Percentiles rank a stretch among this genome's conserved stretches.
phyloP scores from a whole-genome alignment of 2,113 vertebrate species.

The Burhinus bistriatus region DNA sequence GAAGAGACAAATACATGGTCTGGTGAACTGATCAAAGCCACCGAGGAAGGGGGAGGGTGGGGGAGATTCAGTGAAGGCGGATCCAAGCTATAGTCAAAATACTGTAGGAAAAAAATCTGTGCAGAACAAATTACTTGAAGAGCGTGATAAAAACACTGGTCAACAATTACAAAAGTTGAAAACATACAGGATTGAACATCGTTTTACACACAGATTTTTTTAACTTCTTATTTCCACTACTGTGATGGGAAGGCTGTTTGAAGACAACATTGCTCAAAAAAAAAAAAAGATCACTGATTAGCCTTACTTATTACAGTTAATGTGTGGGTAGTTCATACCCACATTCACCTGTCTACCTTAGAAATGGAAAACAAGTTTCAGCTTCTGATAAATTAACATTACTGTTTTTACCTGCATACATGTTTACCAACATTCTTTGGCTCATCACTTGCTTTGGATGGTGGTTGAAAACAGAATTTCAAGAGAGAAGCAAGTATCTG shows the following conservation, averaged over 20 bases:
- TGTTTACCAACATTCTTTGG: not conserved
- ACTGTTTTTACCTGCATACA: not conserved
- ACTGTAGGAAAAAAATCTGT: not conserved
- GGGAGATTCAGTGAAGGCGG: not conserved
- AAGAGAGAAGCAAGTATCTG: not conserved
- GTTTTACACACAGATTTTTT: not conserved
- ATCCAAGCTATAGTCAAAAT: not conserved
- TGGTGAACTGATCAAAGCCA: not conserved
- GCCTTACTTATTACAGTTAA: not conserved
- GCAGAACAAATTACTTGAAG: not conserved
- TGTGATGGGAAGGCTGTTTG: not conserved
- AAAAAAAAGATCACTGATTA: not conserved
- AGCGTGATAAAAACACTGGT: not conserved
- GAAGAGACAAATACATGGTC: not conserved
- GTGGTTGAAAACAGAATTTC: not conserved
- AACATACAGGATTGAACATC: not conserved
- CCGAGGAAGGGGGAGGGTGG: fast-evolving
- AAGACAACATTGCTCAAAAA: not conserved
- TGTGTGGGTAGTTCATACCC: not conserved
- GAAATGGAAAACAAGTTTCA: not conserved
- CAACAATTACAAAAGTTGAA: not conserved
- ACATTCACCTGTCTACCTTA: not conserved
- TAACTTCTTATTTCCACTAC: not conserved
- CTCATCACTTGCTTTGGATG: not conserved
- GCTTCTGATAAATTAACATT: not conserved